Evolutionary conservation across 1,140 invertebrate species (phyloP).

Genomic region (Conus betulinus): DNA sequence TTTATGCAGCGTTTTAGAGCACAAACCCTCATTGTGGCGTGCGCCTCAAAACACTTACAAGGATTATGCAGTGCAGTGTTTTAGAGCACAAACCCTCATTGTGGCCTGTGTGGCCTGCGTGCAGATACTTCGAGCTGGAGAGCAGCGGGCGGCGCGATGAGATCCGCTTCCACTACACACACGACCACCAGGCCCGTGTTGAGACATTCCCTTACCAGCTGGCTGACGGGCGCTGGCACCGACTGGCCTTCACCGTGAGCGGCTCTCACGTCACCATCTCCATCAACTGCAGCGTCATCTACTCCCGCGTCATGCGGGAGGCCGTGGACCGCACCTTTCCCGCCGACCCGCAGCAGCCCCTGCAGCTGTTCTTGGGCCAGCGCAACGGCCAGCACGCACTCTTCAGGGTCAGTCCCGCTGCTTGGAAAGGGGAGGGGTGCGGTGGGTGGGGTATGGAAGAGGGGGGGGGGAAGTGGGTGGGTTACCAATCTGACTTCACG

Average conservation of each 20-base stretch:
- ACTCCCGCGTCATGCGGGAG: constrained; percentile 82
- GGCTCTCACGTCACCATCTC: constrained; percentile 88
- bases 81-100: no score
- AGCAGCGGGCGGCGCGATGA: constrained; percentile 91
- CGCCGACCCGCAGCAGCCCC: constrained; percentile 66
- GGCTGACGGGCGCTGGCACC: constrained; percentile 91
- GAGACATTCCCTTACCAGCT: constrained; percentile 91
- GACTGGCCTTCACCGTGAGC: constrained; percentile 87
- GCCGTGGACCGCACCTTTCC: constrained; percentile 80
- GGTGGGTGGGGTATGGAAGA: no score
- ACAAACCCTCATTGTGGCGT: no score
- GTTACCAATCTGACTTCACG: background rate
- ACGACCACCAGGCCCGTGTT: constrained; percentile 79
- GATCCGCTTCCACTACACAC: constrained; percentile 76
- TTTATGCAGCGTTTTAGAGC: no score
- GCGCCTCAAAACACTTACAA: no score
- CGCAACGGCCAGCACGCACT: constrained; percentile 88
- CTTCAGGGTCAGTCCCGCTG: constrained; percentile 85
- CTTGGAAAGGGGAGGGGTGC: background rate
- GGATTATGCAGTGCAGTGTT: no score
- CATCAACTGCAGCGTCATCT: constrained; percentile 90
- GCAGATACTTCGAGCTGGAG: constrained; percentile 91
- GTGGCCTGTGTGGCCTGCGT: constrained; percentile 75
- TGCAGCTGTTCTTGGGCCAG: constrained; percentile 90
- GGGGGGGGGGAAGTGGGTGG: background rate